Evolutionary conservation across 2,797 vertebrate genomes (phyloP).

Genomic region (Delichon dasypus): DNA sequence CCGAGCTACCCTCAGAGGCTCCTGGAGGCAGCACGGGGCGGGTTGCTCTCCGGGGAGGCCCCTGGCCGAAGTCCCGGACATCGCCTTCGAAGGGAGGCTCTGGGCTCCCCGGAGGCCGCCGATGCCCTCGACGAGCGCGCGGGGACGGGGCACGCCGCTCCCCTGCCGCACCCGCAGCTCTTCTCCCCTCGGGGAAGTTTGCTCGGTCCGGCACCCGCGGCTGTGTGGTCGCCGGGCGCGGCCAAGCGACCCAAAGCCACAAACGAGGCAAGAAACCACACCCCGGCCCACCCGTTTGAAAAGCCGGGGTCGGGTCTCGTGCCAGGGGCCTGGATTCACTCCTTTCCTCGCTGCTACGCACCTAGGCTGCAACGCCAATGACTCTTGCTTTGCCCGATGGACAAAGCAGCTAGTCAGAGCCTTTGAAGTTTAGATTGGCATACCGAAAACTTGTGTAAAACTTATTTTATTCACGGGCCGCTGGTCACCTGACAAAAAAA

Average conservation of each 20-base stretch:
- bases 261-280: neutral
- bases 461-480: neutral
- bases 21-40: no score
- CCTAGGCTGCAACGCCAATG: neutral
- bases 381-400: neutral
- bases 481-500: neutral
- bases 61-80: no score
- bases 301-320: neutral
- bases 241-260: neutral
- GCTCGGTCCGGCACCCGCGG: neutral
- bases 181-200: neutral
- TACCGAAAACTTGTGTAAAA: neutral
- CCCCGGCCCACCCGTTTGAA: neutral
- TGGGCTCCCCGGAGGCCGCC: neutral
- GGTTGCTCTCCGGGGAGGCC: neutral
- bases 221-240: neutral
- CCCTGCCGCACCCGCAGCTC: neutral
- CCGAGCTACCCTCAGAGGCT: no score
- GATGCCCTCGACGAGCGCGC: neutral
- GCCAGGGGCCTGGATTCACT: neutral
- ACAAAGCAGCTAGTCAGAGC: neutral
- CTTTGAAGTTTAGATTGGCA: neutral
- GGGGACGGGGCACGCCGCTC: neutral
- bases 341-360: neutral
- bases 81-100: neutral